Percentiles rank a stretch among this genome's conserved stretches.
These are phyloP conservation scores for Scaptodrosophila latifasciaeformis DNA, from an alignment of 2,888 invertebrate species.

Conservation along the genomic window DNA sequence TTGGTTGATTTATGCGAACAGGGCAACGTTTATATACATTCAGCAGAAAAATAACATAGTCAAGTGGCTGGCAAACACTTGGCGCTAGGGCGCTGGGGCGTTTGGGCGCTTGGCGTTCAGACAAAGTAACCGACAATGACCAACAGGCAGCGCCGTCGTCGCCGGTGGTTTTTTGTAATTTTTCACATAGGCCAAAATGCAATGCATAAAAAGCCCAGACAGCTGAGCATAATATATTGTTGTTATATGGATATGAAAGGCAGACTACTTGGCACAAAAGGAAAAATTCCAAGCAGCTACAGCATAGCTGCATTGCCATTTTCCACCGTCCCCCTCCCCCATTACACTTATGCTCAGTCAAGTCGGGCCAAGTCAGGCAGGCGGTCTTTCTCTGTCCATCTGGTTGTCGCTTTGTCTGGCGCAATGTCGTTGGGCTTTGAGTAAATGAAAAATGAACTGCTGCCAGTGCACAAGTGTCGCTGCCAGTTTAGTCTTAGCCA, in stretches of 20 bases:
- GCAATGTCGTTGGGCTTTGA: slow-evolving; percentile 40
- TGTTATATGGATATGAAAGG: slow-evolving; percentile 68
- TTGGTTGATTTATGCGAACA: slow-evolving; percentile 56
- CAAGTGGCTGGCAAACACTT: slow-evolving; percentile 68
- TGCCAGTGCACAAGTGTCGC: slow-evolving; percentile 37
- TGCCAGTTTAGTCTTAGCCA: slow-evolving; percentile 41
- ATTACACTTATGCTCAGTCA: too few relatives aligned
- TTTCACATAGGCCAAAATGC: slow-evolving; percentile 55
- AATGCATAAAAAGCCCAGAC: slow-evolving; percentile 70
- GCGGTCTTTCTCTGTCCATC: slow-evolving; percentile 37
- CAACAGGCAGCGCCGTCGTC: background rate
- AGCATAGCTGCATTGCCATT: too few relatives aligned
- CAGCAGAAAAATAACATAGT: slow-evolving; percentile 59
- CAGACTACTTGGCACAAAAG: slow-evolving; percentile 34
- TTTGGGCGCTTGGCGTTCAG: slow-evolving; percentile 19
- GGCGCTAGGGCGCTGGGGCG: slow-evolving; percentile 31
- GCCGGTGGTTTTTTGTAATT: slow-evolving; percentile 55
- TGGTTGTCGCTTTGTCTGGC: slow-evolving; percentile 42
- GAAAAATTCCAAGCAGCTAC: slow-evolving; percentile 33
- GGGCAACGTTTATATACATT: too few relatives aligned
- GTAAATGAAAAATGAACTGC: slow-evolving; percentile 65
- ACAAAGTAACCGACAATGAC: too few relatives aligned
- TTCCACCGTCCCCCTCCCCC: too few relatives aligned
- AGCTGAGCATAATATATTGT: slow-evolving; percentile 69
- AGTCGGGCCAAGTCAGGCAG: too few relatives aligned